Base-by-base conservation (phyloP, 2,797 vertebrate genomes). In the Hypotaenidia okinawae region DNA sequence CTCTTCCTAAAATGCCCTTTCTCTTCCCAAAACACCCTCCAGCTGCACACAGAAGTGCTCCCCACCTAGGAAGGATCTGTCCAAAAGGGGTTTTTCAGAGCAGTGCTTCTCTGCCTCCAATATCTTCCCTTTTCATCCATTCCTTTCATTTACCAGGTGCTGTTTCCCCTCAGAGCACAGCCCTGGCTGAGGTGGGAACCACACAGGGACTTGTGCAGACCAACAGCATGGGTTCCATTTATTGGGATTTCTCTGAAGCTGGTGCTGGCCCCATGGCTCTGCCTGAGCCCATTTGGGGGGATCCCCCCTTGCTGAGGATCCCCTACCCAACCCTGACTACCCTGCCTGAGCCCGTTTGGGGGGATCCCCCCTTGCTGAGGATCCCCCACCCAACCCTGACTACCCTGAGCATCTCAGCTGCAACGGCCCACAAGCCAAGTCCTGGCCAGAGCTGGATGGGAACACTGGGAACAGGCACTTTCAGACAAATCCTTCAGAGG, bases 221-320 rank as follows among this genome's bases (percentile, higher is more conserved):
- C 27, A 17, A 9, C 30, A 41, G 28, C 57, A 28, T 0, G 9
- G n/a, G 54, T 11, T 11, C n/a, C 23, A 1, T 61, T 66, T 18
- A 32, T 6, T 18, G 13, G 27, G 49, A 13, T 43, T n/a, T 11
- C 16, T 22, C 45, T 23, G 39, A n/a, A 58, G 62, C 30, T 62
- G 68, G 14, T 2, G 27, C 28, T n/a, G 58, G 24, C 30, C 24
- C 66, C 13, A 10, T 10, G 25, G 24, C 68, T 67, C 58, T 33
- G 21, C 68, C 69, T 0, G 1, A 30, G 8, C 24, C 37, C 37
- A 0, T 82, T 33, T 43, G 39, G n/a, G 49, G 41, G n/a, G 28
- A 30, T 19, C 27, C 32, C n/a, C 12, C 10, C 28, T 45, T 27
- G 16, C 57, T 37, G 28, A 0, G 2, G 62, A 54, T 33, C 12